A percentile compares a stretch with the other conserved stretches of the same genome.
Evolutionary conservation across 2,888 invertebrate genomes (phyloP).

Genomic region (Drosophila anomalata): DNA sequence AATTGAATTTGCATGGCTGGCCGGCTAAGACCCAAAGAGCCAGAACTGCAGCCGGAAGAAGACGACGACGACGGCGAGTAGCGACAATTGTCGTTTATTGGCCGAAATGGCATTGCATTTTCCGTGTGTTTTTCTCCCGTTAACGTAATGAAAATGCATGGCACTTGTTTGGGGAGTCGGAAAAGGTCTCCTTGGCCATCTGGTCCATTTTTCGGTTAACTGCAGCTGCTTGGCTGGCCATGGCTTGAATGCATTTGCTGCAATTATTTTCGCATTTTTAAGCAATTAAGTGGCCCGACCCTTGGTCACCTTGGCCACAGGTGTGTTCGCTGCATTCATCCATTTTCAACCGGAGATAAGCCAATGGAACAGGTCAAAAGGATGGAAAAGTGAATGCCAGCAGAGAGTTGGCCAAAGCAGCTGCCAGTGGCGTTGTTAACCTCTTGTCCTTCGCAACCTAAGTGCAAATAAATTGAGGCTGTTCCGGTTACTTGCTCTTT

Average conservation of each 20-base stretch:
- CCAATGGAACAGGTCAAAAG: constrained; percentile 16
- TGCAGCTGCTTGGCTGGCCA: constrained; percentile 10
- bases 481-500: constrained; percentile 43
- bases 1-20: constrained; percentile 76
- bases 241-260: constrained; percentile 48
- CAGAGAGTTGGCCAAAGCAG: constrained; percentile 19
- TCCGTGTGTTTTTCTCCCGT: constrained; percentile 41
- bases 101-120: constrained; percentile 42
- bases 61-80: neutral
- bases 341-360: constrained; percentile 48
- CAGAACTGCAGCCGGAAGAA: constrained; percentile 18
- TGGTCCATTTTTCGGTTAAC: constrained; percentile 23
- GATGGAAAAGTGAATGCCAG: constrained; percentile 1
- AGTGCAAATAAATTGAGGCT: constrained; percentile 78
- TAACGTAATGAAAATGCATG: constrained; percentile 67
- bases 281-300: constrained; percentile 65
- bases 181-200: constrained; percentile 14
- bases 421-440: constrained; percentile 69
- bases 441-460: constrained; percentile 64
- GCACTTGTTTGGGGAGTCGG: constrained; percentile 14
- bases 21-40: constrained; percentile 58
- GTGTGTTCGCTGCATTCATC: constrained; percentile 47
- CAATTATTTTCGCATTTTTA: constrained; percentile 75
- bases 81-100: constrained; percentile 64
- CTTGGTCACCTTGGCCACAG: constrained; percentile 56